Evolutionary conservation across 64 coral and sea anemone species (phyloP), one percentile per base, ranked within the genome.

Genomic region (Actinia equina): DNA sequence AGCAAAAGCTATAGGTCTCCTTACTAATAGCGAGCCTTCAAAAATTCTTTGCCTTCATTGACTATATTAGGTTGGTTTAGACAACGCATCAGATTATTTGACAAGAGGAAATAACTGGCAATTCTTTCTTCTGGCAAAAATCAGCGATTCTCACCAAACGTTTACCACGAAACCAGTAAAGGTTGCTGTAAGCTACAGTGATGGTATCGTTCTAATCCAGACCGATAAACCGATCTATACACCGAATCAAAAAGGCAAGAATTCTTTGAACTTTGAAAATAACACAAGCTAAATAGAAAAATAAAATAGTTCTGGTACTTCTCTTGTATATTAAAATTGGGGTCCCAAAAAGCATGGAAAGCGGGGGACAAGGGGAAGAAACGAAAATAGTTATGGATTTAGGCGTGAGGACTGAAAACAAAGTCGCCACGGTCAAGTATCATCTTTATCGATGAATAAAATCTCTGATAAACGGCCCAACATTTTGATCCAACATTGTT

Each of bases 141-240:
- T 20, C n/a, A 69, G 63, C 9, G 20, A n/a, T 8, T 20, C n/a
- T 69, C 17, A 60, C 46, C 46, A 17, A 60, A 17, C 59, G 5
- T 5, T 69, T 23, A 22, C 4, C 22, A 6, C 4, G 84, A 94
- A 63, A 84, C 87, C 27, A 82, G 46, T 67, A 16, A 87, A 87
- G 17, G 86, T 94, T 44, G n/a, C 83, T 0, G 26, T 94, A 44
- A 94, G 88, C 85, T 87, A 77, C 88, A 80, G 52, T 71, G 65
- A 90, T 74, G 81, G 93, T 45, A 53, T 93, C 43, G 83, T 85
- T 5, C 76, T 88, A 23, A 91, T 94, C 74, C 89, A 94, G 82
- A 94, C 89, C 19, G 89, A 88, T 71, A 91, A 95, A 82, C 89
- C 93, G 2, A 91, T 91, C 43, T 91, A 95, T 56, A 95, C 93